A percentile compares a stretch with the other conserved stretches of the same genome.
phyloP scores from a whole-genome alignment of 2,113 vertebrate genomes.

The Megaceryle torquata region DNA sequence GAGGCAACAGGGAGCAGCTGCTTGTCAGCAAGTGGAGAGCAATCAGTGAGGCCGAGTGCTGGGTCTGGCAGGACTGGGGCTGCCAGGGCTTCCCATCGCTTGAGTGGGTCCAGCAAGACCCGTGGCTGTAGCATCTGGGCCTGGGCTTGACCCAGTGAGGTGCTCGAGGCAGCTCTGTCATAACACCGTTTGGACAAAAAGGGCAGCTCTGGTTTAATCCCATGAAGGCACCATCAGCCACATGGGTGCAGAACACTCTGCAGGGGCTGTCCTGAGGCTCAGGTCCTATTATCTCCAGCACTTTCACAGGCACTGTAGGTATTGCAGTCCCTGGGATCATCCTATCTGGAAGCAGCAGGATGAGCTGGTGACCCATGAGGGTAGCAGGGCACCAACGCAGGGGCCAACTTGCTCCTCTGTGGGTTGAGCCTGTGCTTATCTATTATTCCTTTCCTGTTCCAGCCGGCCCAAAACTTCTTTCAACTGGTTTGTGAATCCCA shows the following conservation, averaged over 20 bases:
- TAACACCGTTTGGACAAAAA: not conserved
- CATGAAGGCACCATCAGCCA: accelerated
- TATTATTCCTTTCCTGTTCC: not conserved
- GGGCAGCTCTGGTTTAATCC: not conserved
- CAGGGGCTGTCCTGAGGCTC: not conserved
- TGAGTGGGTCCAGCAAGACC: not conserved
- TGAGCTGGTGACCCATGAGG: not conserved
- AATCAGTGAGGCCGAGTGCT: accelerated
- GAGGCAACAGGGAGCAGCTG: not conserved
- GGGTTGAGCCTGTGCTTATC: not conserved
- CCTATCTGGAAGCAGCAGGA: not conserved
- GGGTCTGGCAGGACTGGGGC: not conserved
- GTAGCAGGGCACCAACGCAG: not conserved
- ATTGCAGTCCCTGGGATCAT: not conserved
- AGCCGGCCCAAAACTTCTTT: conserved; percentile 92
- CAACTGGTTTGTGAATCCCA: conserved; percentile 89
- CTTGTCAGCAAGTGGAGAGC: not conserved
- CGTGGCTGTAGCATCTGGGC: not conserved
- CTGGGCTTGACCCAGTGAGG: not conserved
- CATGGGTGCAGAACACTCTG: not conserved
- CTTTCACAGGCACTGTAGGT: not conserved
- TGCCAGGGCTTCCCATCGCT: not conserved
- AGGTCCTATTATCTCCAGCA: accelerated
- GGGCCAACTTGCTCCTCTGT: not conserved
- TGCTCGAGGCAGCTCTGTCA: not conserved